These are phyloP conservation scores for Hozukius guyotensis DNA, from an alignment of 2,797 vertebrate genomes.

Conservation along the genomic window DNA sequence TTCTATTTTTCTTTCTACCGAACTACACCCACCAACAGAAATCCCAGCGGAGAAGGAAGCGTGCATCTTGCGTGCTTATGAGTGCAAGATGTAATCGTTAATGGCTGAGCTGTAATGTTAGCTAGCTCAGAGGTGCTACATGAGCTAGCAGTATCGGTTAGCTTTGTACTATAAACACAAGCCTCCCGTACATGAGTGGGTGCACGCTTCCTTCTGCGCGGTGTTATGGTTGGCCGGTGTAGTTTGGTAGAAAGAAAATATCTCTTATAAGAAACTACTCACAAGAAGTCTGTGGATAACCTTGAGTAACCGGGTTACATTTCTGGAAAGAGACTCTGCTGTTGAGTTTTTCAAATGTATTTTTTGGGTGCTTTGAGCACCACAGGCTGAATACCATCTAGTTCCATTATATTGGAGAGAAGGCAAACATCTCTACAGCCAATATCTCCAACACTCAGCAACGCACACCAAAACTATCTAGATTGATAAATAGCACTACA, in stretches of 20 bases:
- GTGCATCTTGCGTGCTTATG: too few relatives aligned
- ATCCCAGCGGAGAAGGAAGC: accelerated
- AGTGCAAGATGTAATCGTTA: too few relatives aligned
- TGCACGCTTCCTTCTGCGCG: too few relatives aligned
- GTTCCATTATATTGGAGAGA: neutral
- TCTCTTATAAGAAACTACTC: neutral
- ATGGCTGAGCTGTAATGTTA: too few relatives aligned
- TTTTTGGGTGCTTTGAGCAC: neutral
- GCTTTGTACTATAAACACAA: too few relatives aligned
- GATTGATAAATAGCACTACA: neutral
- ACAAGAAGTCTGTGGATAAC: neutral
- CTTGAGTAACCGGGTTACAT: neutral
- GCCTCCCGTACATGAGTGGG: too few relatives aligned
- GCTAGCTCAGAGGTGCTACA: too few relatives aligned
- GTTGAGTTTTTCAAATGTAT: neutral
- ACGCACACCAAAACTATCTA: neutral
- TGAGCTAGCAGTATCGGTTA: too few relatives aligned
- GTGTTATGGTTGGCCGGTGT: neutral
- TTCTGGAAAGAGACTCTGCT: neutral
- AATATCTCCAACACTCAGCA: neutral
- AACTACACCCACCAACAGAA: too few relatives aligned
- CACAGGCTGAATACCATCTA: too few relatives aligned
- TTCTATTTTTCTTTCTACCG: too few relatives aligned
- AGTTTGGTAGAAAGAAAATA: neutral
- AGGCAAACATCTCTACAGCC: neutral